Evolutionary conservation across 1,140 invertebrate genomes (phyloP).

Genomic region (Trichonephila clavipes): DNA sequence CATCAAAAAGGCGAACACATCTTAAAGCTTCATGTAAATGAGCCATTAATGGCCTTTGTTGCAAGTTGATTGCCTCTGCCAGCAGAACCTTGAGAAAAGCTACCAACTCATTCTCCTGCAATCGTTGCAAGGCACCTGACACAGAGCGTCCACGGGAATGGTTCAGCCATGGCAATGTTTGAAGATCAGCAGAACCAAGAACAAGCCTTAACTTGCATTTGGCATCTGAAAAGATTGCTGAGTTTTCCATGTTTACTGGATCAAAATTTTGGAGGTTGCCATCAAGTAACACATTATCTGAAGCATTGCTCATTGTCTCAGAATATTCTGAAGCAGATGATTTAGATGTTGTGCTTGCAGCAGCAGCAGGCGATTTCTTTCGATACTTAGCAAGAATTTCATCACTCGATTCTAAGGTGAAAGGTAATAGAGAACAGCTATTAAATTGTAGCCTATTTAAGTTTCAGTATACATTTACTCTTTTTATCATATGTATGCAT

Average conservation of each 20-base stretch:
- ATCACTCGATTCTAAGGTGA: conserved; percentile 87
- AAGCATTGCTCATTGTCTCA: conserved; percentile 59
- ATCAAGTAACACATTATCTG: conserved; percentile 79
- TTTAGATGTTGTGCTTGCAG: conserved; percentile 22
- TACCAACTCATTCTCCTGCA: conserved; percentile 78
- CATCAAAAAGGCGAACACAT: conserved; percentile 88
- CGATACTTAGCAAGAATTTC: conserved; percentile 98
- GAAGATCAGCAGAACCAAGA: conserved; percentile 89
- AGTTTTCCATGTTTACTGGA: conserved; percentile 84
- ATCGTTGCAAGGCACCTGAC: conserved; percentile 67
- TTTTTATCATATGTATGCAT: no score
- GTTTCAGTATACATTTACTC: no score
- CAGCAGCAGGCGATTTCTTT: conserved; percentile 85
- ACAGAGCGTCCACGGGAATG: conserved; percentile 65
- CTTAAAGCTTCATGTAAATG: conserved; percentile 93
- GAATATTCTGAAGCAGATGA: conserved; percentile 50
- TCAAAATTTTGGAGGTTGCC: conserved; percentile 85
- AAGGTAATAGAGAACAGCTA: not conserved
- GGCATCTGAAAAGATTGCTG: conserved; percentile 88
- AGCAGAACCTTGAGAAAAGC: conserved; percentile 84
- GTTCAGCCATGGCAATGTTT: conserved; percentile 77
- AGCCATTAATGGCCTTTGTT: conserved; percentile 90
- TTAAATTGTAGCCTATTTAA: no score
- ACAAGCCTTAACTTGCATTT: conserved; percentile 96
- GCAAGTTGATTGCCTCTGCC: conserved; percentile 92